Base-by-base conservation (phyloP, 2,797 vertebrate genomes). In the Enteromius treurensis region DNA sequence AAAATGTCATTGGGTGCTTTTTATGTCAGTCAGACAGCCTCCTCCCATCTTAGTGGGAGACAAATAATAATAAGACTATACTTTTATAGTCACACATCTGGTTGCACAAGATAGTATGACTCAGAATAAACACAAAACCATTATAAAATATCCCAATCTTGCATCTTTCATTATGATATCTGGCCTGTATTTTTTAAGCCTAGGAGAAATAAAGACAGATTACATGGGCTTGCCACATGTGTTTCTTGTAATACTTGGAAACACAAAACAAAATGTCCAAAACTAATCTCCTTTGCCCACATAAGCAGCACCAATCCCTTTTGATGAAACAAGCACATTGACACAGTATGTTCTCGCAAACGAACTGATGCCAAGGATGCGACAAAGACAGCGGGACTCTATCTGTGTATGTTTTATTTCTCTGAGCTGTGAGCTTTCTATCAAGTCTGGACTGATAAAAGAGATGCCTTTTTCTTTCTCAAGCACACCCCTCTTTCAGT, bases 251-350 rank as follows among this genome's bases (percentile, higher is more conserved):
- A 83, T 69, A 47, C 74, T 77, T 51, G n/a, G 58, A 68, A 82
- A 58, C 73, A 77, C 73, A 60, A 83, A 58, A 34, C 37, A 55
- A 77, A 83, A 76, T 49, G 81, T 77, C 64, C 65, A 83, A 83
- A 83, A 77, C 81, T 67, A 82, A 82, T 83, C 81, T 83, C 17
- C 74, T 77, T 70, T 58, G 17, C 62, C 37, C 45, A 68, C 71
- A 83, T 77, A 69, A 47, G 37, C 81, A 70, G 74, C 34, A 67
- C 49, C 62, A 83, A 83, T 83, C 74, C 51, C 53, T 32, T 83
- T 77, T 77, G 74, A 83, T 83, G 81, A 77, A 83, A 83, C 81
- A 77, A 83, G 74, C 74, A 58, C 81, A 69, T 83, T 40, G 70
- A 81, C 70, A 81, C 70, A 75, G 68, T 62, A 62, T 64, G 69